A percentile compares a stretch with the other conserved stretches of the same genome.
Evolutionary conservation across 2,113 vertebrate species (phyloP).

Genomic region (Myanophis thanlyinensis): DNA sequence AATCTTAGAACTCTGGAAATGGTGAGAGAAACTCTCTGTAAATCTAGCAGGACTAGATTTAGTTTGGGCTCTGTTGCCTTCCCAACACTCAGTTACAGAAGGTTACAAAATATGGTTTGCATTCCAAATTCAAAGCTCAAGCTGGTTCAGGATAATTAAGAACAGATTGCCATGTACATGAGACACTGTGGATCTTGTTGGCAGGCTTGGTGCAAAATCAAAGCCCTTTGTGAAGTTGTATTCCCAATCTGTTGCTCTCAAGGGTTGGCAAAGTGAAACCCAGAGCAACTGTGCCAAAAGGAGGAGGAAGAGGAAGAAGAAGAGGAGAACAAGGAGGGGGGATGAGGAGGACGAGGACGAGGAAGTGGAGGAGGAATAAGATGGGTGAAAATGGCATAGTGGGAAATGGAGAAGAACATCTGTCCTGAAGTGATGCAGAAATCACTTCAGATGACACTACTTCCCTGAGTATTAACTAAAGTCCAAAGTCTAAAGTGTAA

Average conservation of each 20-base stretch:
- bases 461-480: not conserved
- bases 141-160: not conserved
- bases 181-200: not conserved
- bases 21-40: not conserved
- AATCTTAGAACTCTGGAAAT: not conserved
- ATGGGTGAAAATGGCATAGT: not conserved
- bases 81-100: not conserved
- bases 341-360: not conserved
- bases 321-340: no score
- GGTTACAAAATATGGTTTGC: not conserved
- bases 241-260: not conserved
- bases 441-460: not conserved
- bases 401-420: not conserved
- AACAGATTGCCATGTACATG: not conserved
- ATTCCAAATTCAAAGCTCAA: not conserved
- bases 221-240: not conserved
- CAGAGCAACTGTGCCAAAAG: not conserved
- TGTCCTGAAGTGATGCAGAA: not conserved
- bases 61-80: not conserved
- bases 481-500: not conserved
- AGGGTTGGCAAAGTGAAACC: not conserved
- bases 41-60: not conserved
- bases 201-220: not conserved
- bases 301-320: rapidly evolving
- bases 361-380: not conserved